Evolutionary conservation across 2,888 invertebrate genomes (phyloP), one percentile per base, ranked within the genome.

Genomic region (Leucozona laternaria): DNA sequence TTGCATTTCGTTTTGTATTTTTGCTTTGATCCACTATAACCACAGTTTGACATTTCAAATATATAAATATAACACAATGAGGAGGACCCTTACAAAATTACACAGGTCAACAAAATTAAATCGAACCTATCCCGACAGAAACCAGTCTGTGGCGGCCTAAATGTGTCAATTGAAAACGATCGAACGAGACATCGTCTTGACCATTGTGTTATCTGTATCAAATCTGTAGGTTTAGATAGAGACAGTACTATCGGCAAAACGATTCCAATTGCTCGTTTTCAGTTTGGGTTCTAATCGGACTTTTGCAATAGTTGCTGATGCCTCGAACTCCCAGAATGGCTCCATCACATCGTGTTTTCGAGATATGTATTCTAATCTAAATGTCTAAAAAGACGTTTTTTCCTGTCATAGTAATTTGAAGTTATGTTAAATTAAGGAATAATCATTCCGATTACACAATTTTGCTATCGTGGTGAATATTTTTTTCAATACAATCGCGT

Each of bases 41-140:
- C 40, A 60, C 70, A 17, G 7, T 72, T 75, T 48, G 15, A 79
- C 31, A 50, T 48, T 28, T 72, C 62, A 71, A 15, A 37, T 53
- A 22, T 4, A n/a, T 28, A 22, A 20, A 22, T 20, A 22, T 37
- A 34, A 34, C 31, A 40, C 22, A 31, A 53, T 53, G 8, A 64
- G 28, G 11, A 43, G 2, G 15, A 64, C n/a, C 45, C 6, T 15
- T n/a, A 25, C 7, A 28, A n/a, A 53, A 53, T 53, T 15, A 15
- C 53, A 25, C 15, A n/a, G 53, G 53, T 28, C 53, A 15, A 28
- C 53, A 28, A 28, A 28, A 53, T 28, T 28, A 2, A 25, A 8
- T 28, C 7, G 3, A n/a, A 25, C 7, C 2, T 53, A 3, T 13
- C 15, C 22, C 20, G 17, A 0, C 20, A 20, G 20, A 48, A 48